phyloP scores from a whole-genome alignment of 1,140 invertebrate genomes.

The Lordiphosa stackelbergi region DNA sequence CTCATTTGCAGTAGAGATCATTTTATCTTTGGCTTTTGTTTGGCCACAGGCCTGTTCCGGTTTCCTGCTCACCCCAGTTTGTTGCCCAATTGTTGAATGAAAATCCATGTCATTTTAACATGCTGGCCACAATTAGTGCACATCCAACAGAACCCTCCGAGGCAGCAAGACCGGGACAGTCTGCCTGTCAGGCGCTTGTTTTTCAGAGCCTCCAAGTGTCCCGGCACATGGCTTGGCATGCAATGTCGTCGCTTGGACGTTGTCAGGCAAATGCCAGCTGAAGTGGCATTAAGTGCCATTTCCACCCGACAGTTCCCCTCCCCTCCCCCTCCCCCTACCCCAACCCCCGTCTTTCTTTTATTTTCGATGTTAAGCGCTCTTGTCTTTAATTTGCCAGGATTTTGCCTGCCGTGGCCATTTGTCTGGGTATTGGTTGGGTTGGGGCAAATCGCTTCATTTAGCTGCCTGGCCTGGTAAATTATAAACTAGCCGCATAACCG shows the following conservation, averaged over 20 bases:
- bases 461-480: constrained; percentile 48
- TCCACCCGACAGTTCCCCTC: constrained; percentile 1
- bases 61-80: constrained; percentile 8
- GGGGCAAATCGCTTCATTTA: constrained; percentile 63
- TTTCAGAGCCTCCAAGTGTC: constrained; percentile 9
- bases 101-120: constrained; percentile 77
- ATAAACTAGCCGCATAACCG: constrained; percentile 32
- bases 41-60: constrained; percentile 1
- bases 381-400: constrained; percentile 56
- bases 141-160: constrained; percentile 30
- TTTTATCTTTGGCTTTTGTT: constrained; percentile 27
- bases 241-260: constrained; percentile 58
- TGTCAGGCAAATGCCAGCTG: constrained; percentile 72
- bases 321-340: too few species aligned
- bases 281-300: constrained; percentile 69
- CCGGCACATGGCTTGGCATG: constrained; percentile 53
- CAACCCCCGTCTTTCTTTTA: neutral
- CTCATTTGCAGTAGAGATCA: constrained; percentile 48
- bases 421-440: neutral
- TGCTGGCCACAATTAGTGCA: constrained; percentile 73
- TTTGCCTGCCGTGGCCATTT: constrained; percentile 17
- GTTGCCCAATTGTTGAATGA: constrained; percentile 67
- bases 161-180: neutral
- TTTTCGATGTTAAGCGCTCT: constrained; percentile 1
- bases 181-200: constrained; percentile 41